These are phyloP conservation scores for Cairina moschata DNA, from an alignment of 2,113 vertebrate genomes.

Conservation along the genomic window DNA sequence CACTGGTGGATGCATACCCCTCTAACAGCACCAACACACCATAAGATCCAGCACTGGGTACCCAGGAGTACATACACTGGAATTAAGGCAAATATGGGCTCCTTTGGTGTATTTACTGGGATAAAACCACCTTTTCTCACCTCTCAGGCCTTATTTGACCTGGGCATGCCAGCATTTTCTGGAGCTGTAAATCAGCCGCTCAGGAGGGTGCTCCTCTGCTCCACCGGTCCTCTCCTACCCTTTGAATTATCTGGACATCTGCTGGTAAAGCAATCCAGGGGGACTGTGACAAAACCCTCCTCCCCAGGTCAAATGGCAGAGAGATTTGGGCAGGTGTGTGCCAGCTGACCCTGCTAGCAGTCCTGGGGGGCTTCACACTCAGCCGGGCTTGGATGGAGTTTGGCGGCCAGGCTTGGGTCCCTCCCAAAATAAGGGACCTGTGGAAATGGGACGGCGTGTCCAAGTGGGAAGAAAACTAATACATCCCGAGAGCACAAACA, in stretches of 20 bases:
- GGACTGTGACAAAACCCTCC: too few relatives aligned
- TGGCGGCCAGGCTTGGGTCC: not conserved
- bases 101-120: not conserved
- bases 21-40: not conserved
- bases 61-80: not conserved
- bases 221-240: not conserved
- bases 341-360: not conserved
- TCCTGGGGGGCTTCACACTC: not conserved
- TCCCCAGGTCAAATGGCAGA: not conserved
- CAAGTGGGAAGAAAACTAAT: not conserved
- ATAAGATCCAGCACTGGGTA: not conserved
- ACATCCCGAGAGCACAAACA: not conserved
- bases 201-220: not conserved
- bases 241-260: not conserved
- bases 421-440: not conserved
- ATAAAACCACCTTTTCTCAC: not conserved
- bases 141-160: not conserved
- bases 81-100: not conserved
- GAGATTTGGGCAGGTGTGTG: not conserved
- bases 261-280: not conserved
- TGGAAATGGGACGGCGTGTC: not conserved
- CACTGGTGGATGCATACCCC: not conserved
- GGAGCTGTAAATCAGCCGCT: not conserved
- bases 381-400: fast-evolving
- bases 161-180: not conserved